Evolutionary conservation across 2,797 vertebrate species (phyloP), one percentile per base, ranked within the genome.

Genomic region (Danio choprae): DNA sequence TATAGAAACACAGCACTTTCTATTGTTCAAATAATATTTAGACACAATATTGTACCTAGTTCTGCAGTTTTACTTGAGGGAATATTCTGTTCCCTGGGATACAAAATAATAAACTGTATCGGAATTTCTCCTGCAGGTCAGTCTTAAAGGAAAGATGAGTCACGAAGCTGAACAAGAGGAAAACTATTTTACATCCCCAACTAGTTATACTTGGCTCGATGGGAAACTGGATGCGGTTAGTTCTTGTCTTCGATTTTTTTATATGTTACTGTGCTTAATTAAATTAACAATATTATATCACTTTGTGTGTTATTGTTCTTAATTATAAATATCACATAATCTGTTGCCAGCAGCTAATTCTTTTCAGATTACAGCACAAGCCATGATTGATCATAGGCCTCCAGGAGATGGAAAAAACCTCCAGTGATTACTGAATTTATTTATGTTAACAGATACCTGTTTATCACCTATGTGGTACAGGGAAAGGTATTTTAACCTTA

Each of bases 191-290:
- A 69, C 68, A 64, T 79, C 84, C 67, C 75, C 81, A 29, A 67
- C 75, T 74, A 89, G 89, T 56, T 55, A 77, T 46, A 95, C 95
- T 29, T 97, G 96, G 96, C 81, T 94, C 76, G 93, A 93, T 46
- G 88, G 86, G 79, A 95, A 90, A 86, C 85, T 46, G 40, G 83
- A 92, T 74, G 87, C 86, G 88, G 95, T 96, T 77, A 89, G 91
- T 92, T 77, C 83, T 85, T 40, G 58, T 74, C 18, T 64, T 80
- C 76, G 58, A 67, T 65, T 5, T 11, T 43, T 60, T 12, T 48
- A 7, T 59, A 5, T 51, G 40, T 55, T 48, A 8, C 4, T 46
- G 12, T 36, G 22, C 77, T 40, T 36, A 8, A 68, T 46, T 51
- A 46, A 51, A 60, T 53, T 20, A 48, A 36, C 20, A 76, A 22